A percentile compares a stretch with the other conserved stretches of the same genome.
Evolutionary conservation across 2,888 invertebrate genomes (phyloP).

Genomic region (Brachyptera risi): DNA sequence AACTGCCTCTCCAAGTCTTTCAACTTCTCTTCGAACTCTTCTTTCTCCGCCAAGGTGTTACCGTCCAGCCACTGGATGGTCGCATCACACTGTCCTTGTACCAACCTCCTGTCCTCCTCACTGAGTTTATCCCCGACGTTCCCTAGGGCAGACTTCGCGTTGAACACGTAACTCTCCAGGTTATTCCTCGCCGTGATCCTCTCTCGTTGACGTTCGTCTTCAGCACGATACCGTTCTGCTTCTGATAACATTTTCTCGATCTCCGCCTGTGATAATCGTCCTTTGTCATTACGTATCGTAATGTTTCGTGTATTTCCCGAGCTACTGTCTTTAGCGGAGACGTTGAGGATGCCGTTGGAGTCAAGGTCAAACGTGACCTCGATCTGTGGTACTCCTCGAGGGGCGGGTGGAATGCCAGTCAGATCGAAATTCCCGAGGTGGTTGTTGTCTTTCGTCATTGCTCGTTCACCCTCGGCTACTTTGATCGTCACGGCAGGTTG

Average conservation of each 20-base stretch:
- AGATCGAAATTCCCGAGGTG: slow-evolving; percentile 64
- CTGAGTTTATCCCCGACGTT: slow-evolving; percentile 46
- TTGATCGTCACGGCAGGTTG: slow-evolving; percentile 61
- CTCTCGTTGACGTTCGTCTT: slow-evolving; percentile 54
- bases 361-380: slow-evolving; percentile 53
- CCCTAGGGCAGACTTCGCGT: slow-evolving; percentile 57
- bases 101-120: slow-evolving; percentile 61
- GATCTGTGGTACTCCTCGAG: slow-evolving; percentile 55
- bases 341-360: slow-evolving; percentile 64
- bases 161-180: slow-evolving; percentile 54
- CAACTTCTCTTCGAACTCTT: slow-evolving; percentile 58
- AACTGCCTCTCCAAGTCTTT: slow-evolving; percentile 57
- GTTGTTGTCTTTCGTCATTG: slow-evolving; percentile 59
- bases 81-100: slow-evolving; percentile 54
- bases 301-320: slow-evolving; percentile 54
- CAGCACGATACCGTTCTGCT: slow-evolving; percentile 49
- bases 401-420: slow-evolving; percentile 60
- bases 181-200: slow-evolving; percentile 52
- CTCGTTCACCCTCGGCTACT: slow-evolving; percentile 56
- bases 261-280: slow-evolving; percentile 58
- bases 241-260: slow-evolving; percentile 58
- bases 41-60: slow-evolving; percentile 60
- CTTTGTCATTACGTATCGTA: slow-evolving; percentile 59
- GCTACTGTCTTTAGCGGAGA: slow-evolving; percentile 59
- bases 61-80: slow-evolving; percentile 67